These are phyloP conservation scores for Salvelinus sp. DNA, from an alignment of 2,113 vertebrate species.

Conservation along the genomic window DNA sequence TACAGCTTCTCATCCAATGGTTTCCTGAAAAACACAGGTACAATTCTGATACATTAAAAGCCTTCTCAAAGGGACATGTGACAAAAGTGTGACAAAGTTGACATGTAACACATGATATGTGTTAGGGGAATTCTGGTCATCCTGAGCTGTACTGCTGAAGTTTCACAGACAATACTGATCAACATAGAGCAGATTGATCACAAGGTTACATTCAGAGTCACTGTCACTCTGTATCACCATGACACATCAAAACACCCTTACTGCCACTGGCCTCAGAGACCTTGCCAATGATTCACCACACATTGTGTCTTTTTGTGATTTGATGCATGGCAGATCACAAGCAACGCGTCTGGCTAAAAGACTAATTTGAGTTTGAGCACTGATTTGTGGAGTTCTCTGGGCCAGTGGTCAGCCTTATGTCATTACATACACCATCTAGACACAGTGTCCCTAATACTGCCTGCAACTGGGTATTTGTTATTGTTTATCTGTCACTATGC, in stretches of 20 bases:
- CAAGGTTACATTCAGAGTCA: not conserved
- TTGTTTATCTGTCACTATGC: not conserved
- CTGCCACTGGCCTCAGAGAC: too few relatives aligned
- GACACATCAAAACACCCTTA: too few relatives aligned
- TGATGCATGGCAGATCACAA: not conserved
- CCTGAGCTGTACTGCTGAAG: not conserved
- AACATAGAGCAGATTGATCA: not conserved
- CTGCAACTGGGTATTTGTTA: not conserved
- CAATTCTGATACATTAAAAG: not conserved
- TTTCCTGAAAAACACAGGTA: constrained; percentile 65
- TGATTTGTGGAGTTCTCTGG: not conserved
- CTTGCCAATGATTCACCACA: constrained; percentile 9
- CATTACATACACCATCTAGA: not conserved
- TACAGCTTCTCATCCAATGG: constrained; percentile 81
- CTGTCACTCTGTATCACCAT: not conserved
- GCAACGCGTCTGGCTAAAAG: not conserved
- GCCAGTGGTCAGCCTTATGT: not conserved
- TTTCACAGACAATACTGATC: not conserved
- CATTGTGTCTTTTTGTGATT: not conserved
- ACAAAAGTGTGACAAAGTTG: not conserved
- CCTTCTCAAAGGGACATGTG: not conserved
- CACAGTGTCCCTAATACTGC: not conserved
- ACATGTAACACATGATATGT: not conserved
- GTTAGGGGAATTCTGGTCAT: not conserved
- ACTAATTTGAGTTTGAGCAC: not conserved